These are phyloP conservation scores for Caenorhabditis sp. DNA, from an alignment of 2,888 invertebrate species.

Conservation along the genomic window DNA sequence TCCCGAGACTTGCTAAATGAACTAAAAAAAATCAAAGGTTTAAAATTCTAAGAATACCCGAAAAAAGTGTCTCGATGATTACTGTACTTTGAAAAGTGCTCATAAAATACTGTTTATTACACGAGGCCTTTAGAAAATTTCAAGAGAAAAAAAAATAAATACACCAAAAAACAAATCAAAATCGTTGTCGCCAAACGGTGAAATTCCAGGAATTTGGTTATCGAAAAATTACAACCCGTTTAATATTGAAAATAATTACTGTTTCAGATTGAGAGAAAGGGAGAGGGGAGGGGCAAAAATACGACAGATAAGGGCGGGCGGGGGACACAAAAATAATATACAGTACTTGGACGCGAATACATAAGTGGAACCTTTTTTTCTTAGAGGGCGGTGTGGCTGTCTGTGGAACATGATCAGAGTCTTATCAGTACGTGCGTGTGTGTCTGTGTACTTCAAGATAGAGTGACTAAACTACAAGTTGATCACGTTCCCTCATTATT, in stretches of 20 bases:
- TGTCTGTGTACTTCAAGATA: too few species aligned
- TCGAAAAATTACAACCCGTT: not conserved
- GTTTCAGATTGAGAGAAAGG: not conserved
- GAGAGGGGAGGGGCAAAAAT: not conserved
- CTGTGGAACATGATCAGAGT: too few species aligned
- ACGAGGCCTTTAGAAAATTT: not conserved
- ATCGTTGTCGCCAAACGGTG: not conserved
- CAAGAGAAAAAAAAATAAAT: not conserved
- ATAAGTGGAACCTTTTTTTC: too few species aligned
- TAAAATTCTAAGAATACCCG: too few species aligned
- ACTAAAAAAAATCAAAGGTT: too few species aligned
- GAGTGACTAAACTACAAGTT: too few species aligned
- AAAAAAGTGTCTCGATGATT: too few species aligned
- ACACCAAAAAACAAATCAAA: not conserved
- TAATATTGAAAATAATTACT: not conserved
- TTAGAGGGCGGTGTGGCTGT: too few species aligned
- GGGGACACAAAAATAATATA: not conserved
- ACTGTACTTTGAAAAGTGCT: not conserved
- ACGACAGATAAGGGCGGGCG: slow-evolving; percentile 1
- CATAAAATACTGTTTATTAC: not conserved
- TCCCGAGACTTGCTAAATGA: too few species aligned
- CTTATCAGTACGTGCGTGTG: too few species aligned
- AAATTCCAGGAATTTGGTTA: not conserved
- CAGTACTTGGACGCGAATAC: too few species aligned
- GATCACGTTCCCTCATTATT: too few species aligned